Conservation (phyloP, 2,888 invertebrate species). For the Athalia rosae region DNA sequence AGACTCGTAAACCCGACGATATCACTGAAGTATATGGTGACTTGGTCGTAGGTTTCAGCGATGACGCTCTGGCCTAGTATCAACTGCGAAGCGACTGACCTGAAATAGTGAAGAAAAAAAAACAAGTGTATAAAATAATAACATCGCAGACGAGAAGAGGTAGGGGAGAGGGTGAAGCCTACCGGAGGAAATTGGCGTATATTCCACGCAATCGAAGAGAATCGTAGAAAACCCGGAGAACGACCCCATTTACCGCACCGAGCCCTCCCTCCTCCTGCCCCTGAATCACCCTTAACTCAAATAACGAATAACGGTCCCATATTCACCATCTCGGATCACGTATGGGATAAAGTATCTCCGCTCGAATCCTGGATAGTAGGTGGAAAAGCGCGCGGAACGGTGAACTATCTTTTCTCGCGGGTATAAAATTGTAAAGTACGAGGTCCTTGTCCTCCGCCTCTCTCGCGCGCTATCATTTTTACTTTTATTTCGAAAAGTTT, state of each 20-base stretch:
- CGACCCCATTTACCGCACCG: constrained; percentile 4
- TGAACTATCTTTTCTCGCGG: constrained; percentile 15
- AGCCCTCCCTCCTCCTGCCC: background rate
- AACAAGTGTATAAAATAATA: background rate
- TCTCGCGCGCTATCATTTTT: background rate
- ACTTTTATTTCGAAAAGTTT: background rate
- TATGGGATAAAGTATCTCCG: constrained; percentile 23
- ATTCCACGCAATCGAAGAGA: background rate
- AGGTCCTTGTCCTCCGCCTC: background rate
- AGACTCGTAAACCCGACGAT: constrained; percentile 94
- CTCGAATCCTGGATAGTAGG: background rate
- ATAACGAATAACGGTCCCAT: background rate
- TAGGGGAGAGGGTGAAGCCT: background rate
- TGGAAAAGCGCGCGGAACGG: background rate
- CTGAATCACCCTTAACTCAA: too few species aligned
- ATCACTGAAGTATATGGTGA: constrained; percentile 98
- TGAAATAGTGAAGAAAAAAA: constrained; percentile 69
- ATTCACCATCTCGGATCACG: constrained; percentile 31
- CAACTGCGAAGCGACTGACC: constrained; percentile 92
- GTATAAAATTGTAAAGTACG: background rate
- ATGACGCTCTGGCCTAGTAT: constrained; percentile 93
- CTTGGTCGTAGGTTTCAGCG: constrained; percentile 93
- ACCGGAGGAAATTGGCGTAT: background rate
- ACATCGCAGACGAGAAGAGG: background rate
- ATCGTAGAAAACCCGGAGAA: background rate